phyloP scores from a whole-genome alignment of 2,888 invertebrate genomes.

The Sinopyrophorus schimmeli region DNA sequence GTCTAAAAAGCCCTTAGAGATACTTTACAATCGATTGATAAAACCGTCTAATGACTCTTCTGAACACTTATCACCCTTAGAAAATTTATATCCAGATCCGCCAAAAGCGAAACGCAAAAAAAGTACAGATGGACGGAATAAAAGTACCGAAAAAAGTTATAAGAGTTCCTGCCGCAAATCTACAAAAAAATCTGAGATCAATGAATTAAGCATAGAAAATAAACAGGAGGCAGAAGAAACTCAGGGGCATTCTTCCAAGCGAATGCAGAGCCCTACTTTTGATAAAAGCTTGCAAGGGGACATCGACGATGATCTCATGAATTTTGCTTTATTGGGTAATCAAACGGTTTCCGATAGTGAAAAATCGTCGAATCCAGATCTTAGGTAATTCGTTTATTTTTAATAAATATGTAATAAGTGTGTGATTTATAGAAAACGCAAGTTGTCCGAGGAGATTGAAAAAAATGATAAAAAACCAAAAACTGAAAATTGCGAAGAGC shows the following conservation, averaged over 20 bases:
- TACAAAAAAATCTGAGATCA: too few relatives aligned
- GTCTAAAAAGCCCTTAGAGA: conserved; percentile 8
- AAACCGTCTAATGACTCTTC: neutral
- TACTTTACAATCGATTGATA: conserved; percentile 8
- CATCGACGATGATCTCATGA: conserved; percentile 42
- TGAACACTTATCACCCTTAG: conserved; percentile 17
- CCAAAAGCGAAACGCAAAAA: conserved; percentile 6
- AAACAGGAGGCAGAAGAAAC: neutral
- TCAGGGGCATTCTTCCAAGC: too few relatives aligned
- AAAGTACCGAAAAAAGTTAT: neutral
- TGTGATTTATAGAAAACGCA: conserved; percentile 37
- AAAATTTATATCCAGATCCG: conserved; percentile 19
- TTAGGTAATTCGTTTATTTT: conserved; percentile 13
- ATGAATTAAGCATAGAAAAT: neutral
- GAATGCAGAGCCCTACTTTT: too few relatives aligned
- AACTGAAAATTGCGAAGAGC: conserved; percentile 34
- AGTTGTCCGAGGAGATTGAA: conserved; percentile 30
- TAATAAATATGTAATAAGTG: too few relatives aligned
- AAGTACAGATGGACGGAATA: conserved; percentile 9
- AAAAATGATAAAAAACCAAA: conserved; percentile 40
- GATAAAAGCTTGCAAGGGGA: too few relatives aligned
- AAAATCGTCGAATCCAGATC: neutral
- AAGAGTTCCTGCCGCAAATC: neutral
- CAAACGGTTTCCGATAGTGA: conserved; percentile 22
- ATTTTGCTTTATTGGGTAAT: conserved; percentile 42